A percentile compares a stretch with the other conserved stretches of the same genome.
phyloP scores from a whole-genome alignment of 1,140 invertebrate genomes.

The Pogonomyrmex barbatus region DNA sequence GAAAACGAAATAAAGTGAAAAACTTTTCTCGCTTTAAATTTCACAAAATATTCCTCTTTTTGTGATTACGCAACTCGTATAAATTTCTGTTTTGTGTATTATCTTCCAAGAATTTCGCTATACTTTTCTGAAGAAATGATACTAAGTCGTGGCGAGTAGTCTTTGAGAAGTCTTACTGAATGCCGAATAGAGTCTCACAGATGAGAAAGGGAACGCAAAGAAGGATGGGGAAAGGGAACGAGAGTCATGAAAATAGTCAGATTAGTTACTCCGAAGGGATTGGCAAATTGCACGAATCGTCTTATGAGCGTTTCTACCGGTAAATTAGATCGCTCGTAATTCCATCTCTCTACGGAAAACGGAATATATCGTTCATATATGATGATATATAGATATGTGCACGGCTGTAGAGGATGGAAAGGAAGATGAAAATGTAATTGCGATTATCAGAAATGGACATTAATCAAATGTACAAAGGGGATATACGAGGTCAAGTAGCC shows the following conservation, averaged over 20 bases:
- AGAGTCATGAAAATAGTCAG: conserved; percentile 43
- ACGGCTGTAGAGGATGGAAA: not conserved
- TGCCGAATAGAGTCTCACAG: not conserved
- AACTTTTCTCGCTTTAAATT: not conserved
- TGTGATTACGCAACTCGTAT: not conserved
- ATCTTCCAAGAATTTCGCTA: not conserved
- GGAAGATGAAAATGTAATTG: conserved; percentile 48
- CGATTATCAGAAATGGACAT: conserved; percentile 48
- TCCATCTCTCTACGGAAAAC: conserved; percentile 1
- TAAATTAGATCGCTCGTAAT: conserved; percentile 69
- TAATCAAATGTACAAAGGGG: conserved; percentile 41
- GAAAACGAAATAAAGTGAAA: not conserved
- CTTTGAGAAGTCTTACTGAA: conserved; percentile 10
- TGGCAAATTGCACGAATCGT: conserved; percentile 69
- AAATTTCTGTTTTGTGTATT: conserved; percentile 2
- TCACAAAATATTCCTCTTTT: not conserved
- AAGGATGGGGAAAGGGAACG: not conserved
- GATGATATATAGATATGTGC: not conserved
- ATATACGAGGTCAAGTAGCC: conserved; percentile 3
- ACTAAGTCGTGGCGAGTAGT: not conserved
- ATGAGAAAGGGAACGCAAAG: not conserved
- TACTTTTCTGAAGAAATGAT: not conserved
- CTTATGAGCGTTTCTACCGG: conserved; percentile 73
- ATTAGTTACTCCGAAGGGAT: conserved; percentile 66
- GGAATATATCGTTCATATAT: conserved; percentile 29